Base-by-base conservation (phyloP, 2,113 vertebrate species). In the Centropristis striata region DNA sequence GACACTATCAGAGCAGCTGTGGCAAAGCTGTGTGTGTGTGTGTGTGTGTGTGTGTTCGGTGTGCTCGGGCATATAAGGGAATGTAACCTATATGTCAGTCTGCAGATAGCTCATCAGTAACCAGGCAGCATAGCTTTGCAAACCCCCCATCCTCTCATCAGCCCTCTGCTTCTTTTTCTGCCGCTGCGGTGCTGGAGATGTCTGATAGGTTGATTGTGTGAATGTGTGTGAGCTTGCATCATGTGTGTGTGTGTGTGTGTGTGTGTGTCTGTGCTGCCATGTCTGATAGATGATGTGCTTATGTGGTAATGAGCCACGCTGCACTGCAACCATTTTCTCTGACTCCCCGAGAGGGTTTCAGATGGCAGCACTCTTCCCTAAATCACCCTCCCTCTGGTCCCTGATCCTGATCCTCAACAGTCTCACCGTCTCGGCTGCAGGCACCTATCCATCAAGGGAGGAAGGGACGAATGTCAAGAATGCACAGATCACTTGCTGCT, bases 51-150 rank as follows among this genome's bases (percentile, higher is more conserved):
- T 46, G 57, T 39, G 20, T 59, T 58, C 1, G 4, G 47, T 75
- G 36, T 54, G 47, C 13, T 4, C 15, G 4, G 23, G 44, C 60
- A 55, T 81, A 57, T 83, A 76, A 59, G 78, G 76, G 69, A 88
- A 84, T 77, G 11, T 64, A 84, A 84, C 83, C 71, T 78, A 83
- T 77, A 73, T 88, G 86, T 86, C 81, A 85, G 63, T 77, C 76
- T 88, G 75, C 88, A 90, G 84, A 87, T 80, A 83, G 84, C 88
- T 92, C 75, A 86, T 94, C 90, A 87, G 90, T 89, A 93, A 89
- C 84, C 90, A 88, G 71, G 71, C 71, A 88, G 87, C 85, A 84
- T 55, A 75, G 66, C 60, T 59, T 74, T 66, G 37, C 71, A 64
- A 58, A 28, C 61, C 75, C 67, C 77, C 78, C 71, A 68, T 77